Conservation (phyloP, 1,140 invertebrate species). For the Samia ricini region DNA sequence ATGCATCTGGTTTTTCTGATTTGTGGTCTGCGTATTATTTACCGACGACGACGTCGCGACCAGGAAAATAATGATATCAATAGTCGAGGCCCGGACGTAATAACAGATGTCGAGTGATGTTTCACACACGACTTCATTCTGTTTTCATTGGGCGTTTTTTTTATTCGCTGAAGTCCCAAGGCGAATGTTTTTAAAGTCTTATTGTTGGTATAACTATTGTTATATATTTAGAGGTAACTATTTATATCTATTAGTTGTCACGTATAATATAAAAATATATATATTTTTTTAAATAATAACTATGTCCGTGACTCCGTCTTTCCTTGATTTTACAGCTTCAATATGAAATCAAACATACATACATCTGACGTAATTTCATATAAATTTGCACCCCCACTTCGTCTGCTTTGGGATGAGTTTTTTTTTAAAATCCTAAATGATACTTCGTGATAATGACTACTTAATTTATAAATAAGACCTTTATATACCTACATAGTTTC, state of each 20-base stretch:
- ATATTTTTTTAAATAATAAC: too few relatives aligned
- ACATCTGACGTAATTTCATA: too few relatives aligned
- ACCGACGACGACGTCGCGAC: background rate
- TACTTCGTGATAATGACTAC: too few relatives aligned
- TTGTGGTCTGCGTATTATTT: background rate
- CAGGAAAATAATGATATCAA: background rate
- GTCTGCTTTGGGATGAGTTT: too few relatives aligned
- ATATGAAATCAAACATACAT: too few relatives aligned
- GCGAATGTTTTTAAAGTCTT: background rate
- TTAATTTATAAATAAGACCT: too few relatives aligned
- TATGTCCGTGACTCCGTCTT: too few relatives aligned
- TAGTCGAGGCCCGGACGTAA: background rate
- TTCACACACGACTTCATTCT: background rate
- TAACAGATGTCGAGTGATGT: background rate
- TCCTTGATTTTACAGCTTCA: too few relatives aligned
- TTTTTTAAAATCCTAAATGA: too few relatives aligned
- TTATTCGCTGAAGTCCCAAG: background rate
- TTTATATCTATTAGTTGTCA: background rate
- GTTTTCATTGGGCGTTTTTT: background rate
- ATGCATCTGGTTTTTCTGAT: background rate
- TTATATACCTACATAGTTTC: too few relatives aligned
- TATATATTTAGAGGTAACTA: background rate
- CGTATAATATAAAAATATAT: background rate
- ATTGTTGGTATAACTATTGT: background rate
- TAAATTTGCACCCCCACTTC: too few relatives aligned